phyloP scores from a whole-genome alignment of 2,113 vertebrate species.

The Turnix velox region DNA sequence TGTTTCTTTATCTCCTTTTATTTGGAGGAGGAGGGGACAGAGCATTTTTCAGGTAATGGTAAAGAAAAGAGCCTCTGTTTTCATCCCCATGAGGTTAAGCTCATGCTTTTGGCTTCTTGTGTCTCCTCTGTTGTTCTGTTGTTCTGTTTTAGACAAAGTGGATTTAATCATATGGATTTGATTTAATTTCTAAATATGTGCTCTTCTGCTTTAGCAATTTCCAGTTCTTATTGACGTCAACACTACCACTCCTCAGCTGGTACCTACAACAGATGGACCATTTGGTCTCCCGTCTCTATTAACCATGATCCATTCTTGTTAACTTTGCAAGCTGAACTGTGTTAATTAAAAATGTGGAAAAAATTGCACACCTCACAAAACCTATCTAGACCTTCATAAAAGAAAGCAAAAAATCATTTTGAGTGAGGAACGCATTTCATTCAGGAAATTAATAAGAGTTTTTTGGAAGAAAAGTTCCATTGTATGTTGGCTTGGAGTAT shows the following conservation, averaged over 20 bases:
- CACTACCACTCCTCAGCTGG: not conserved
- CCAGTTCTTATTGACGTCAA: not conserved
- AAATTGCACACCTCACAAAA: not conserved
- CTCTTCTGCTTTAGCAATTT: not conserved
- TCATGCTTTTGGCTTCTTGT: not conserved
- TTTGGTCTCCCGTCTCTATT: not conserved
- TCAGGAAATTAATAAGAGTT: not conserved
- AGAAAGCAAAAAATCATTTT: not conserved
- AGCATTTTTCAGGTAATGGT: not conserved
- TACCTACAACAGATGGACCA: not conserved
- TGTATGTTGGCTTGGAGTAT: not conserved
- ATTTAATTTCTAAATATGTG: not conserved
- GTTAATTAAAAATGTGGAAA: not conserved
- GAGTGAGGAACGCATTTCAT: not conserved
- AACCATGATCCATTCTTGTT: not conserved
- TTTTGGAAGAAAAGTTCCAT: not conserved
- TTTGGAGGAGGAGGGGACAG: fast-evolving
- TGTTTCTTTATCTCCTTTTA: fast-evolving
- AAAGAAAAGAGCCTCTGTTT: not conserved
- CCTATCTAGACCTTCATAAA: not conserved
- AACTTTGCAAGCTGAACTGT: not conserved
- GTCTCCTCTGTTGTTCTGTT: not conserved
- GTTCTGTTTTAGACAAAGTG: not conserved
- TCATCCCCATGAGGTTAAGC: not conserved
- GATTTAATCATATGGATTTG: not conserved